A percentile compares a stretch with the other conserved stretches of the same genome.
These are phyloP conservation scores for Bagarius yarrelli DNA, from an alignment of 2,113 vertebrate species.

Conservation along the genomic window DNA sequence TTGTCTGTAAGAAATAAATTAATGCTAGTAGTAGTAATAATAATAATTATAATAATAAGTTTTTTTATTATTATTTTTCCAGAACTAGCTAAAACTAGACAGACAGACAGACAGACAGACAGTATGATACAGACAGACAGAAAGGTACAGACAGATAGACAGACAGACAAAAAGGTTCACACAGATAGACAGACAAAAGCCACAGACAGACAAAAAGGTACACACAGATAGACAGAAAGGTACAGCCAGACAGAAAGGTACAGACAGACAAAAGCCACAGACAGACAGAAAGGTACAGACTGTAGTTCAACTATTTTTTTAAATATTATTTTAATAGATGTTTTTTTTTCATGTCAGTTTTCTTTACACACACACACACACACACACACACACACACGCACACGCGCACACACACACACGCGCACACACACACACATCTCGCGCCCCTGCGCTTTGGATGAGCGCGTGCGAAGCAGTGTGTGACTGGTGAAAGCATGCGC, in stretches of 20 bases:
- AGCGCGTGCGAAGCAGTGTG: neutral
- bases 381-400: conserved; percentile 26
- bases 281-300: conserved; percentile 18
- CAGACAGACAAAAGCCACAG: conserved; percentile 10
- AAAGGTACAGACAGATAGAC: neutral
- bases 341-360: no score
- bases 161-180: neutral
- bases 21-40: no score
- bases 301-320: conserved; percentile 1
- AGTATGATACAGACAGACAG: neutral
- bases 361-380: neutral
- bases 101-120: neutral
- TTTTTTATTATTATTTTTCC: no score
- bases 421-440: conserved; percentile 21
- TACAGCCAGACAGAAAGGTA: no score
- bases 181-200: neutral
- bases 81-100: no score
- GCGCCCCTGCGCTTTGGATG: neutral
- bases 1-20: no score
- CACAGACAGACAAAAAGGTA: neutral
- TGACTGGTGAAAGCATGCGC: conserved; percentile 41
- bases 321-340: no score
- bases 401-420: conserved; percentile 20
- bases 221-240: neutral
- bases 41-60: no score